A percentile compares a stretch with the other conserved stretches of the same genome.
Conservation (phyloP, 2,797 vertebrate species). For the Lutjanus campechanus region DNA sequence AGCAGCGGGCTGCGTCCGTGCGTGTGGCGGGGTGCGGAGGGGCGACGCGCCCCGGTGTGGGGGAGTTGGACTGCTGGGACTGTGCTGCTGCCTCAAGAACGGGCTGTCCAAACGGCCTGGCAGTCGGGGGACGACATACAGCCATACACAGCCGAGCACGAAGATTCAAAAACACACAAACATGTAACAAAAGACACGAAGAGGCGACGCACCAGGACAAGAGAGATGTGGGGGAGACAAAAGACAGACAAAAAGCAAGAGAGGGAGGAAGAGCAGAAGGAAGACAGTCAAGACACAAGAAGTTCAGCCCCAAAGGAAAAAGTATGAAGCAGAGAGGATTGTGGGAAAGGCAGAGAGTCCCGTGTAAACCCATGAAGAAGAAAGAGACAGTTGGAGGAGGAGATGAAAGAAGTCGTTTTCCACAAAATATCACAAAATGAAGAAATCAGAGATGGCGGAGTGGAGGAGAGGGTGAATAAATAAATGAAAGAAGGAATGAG, state of each 20-base stretch:
- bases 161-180: slow-evolving; percentile 41
- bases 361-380: slow-evolving; percentile 11
- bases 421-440: background rate
- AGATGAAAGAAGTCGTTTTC: background rate
- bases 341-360: slow-evolving; percentile 21
- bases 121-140: slow-evolving; percentile 76
- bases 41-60: slow-evolving; percentile 86
- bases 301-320: slow-evolving; percentile 10
- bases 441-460: slow-evolving; percentile 10
- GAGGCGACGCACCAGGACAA: slow-evolving; percentile 58
- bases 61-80: slow-evolving; percentile 88
- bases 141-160: slow-evolving; percentile 45
- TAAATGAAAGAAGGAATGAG: slow-evolving; percentile 22
- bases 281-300: slow-evolving; percentile 12
- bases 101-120: slow-evolving; percentile 98
- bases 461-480: slow-evolving; percentile 11
- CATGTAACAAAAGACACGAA: slow-evolving; percentile 38
- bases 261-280: slow-evolving; percentile 18
- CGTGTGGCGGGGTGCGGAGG: slow-evolving; percentile 89
- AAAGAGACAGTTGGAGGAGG: background rate
- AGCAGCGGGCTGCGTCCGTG: slow-evolving; percentile 91
- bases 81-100: slow-evolving; percentile 98
- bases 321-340: slow-evolving; percentile 23
- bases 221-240: slow-evolving; percentile 31
- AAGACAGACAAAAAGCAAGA: slow-evolving; percentile 25